Percentiles rank a stretch among this genome's conserved stretches.
Evolutionary conservation across 2,113 vertebrate genomes (phyloP).

Genomic region (Strix aluco): DNA sequence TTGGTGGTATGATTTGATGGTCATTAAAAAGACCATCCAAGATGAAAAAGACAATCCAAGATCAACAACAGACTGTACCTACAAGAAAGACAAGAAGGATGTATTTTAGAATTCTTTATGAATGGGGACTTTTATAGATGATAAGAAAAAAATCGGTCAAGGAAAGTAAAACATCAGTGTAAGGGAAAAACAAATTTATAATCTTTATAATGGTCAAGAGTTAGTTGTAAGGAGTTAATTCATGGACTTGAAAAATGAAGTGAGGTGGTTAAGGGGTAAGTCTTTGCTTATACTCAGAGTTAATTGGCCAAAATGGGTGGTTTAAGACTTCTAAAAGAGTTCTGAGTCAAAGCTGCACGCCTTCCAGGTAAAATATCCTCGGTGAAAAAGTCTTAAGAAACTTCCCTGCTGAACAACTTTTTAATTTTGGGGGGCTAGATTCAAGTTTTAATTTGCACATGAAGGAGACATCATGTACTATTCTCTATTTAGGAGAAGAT

Average conservation of each 20-base stretch:
- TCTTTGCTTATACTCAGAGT: background rate
- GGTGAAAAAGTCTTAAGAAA: background rate
- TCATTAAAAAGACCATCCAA: background rate
- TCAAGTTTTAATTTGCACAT: background rate
- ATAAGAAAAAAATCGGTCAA: background rate
- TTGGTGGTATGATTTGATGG: background rate
- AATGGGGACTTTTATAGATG: background rate
- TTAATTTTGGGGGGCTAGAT: background rate
- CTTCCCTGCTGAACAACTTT: background rate
- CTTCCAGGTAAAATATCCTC: background rate
- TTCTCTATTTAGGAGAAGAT: background rate
- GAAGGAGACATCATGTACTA: background rate
- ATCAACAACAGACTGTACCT: background rate
- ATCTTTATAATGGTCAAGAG: background rate
- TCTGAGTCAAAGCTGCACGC: background rate
- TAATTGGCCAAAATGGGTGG: background rate
- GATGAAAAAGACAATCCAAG: background rate
- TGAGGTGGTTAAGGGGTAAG: background rate
- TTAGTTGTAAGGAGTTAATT: background rate
- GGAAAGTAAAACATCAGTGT: background rate
- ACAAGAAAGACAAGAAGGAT: background rate
- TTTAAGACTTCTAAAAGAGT: background rate
- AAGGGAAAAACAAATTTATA: background rate
- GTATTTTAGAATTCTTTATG: background rate
- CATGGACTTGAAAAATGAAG: background rate